Conservation (phyloP, 30 jellyfish, hydroid and myxozoan species). For the Pseudorhiza aurosa region DNA sequence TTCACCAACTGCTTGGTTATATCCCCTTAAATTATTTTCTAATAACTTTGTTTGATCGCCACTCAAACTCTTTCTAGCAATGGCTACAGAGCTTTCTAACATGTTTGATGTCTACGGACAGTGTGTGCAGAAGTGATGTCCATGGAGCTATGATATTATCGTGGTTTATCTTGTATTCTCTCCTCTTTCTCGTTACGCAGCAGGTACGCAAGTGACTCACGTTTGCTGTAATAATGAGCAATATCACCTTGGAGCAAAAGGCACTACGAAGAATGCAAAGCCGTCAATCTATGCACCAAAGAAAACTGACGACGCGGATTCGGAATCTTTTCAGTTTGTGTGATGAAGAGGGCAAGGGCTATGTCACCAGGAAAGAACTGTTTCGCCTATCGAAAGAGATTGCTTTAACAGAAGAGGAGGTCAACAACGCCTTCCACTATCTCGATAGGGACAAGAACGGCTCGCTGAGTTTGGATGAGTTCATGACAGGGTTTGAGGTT, state of each 20-base stretch:
- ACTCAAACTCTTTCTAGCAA: no score
- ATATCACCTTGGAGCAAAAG: conserved; percentile 13
- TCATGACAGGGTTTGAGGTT: conserved; percentile 80
- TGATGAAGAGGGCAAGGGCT: conserved; percentile 76
- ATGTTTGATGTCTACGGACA: no score
- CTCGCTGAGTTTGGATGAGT: conserved; percentile 81
- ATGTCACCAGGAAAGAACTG: conserved; percentile 76
- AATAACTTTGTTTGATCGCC: no score
- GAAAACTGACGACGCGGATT: conserved; percentile 37
- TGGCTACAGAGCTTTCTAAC: no score
- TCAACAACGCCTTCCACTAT: conserved; percentile 78
- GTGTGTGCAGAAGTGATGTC: no score
- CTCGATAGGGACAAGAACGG: conserved; percentile 83
- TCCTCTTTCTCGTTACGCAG: no score
- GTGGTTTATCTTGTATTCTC: no score
- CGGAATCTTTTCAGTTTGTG: conserved; percentile 65
- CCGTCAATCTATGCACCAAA: conserved; percentile 41
- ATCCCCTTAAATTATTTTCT: no score
- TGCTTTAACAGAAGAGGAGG: conserved; percentile 74
- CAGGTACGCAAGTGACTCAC: not conserved
- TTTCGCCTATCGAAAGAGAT: conserved; percentile 71
- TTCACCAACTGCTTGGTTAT: no score
- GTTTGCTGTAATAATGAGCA: conserved; percentile 4
- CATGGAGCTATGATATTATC: not conserved
- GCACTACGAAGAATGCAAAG: conserved; percentile 12